Evolutionary conservation across 2,888 invertebrate genomes (phyloP).

Genomic region (Noctua janthe): DNA sequence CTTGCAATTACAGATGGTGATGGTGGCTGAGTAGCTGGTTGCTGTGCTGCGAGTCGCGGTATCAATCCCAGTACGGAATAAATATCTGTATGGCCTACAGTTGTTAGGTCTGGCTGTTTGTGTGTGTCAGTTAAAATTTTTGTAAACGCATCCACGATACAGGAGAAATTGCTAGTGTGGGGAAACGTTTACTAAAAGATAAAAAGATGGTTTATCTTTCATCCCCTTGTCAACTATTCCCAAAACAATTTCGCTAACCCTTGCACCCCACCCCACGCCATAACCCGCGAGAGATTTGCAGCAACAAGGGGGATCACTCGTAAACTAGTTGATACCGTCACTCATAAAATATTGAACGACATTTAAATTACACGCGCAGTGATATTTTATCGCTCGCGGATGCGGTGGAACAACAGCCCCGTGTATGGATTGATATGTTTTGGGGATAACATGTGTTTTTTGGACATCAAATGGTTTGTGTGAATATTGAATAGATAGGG

Average conservation of each 20-base stretch:
- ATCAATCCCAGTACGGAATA: no score
- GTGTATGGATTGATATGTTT: constrained; percentile 51
- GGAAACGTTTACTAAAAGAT: neutral
- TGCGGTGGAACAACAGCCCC: constrained; percentile 37
- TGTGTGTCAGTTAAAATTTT: neutral
- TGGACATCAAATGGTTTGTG: constrained; percentile 35
- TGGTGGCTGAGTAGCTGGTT: no score
- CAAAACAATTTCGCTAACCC: constrained; percentile 42
- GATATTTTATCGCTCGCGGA: constrained; percentile 58
- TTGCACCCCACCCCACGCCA: constrained; percentile 47
- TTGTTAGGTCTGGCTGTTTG: neutral
- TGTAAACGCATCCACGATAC: no score
- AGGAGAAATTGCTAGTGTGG: neutral
- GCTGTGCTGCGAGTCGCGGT: no score
- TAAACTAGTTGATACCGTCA: constrained; percentile 73
- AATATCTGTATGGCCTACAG: neutral
- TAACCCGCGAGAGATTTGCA: constrained; percentile 74
- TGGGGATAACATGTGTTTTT: constrained; percentile 53
- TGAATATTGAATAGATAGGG: constrained; percentile 18
- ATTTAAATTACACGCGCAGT: constrained; percentile 61
- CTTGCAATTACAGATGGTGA: no score
- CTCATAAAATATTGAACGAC: constrained; percentile 71
- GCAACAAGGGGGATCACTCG: constrained; percentile 73
- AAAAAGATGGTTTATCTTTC: neutral
- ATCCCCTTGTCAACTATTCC: neutral